Percentiles rank a stretch among this genome's conserved stretches.
phyloP scores from a whole-genome alignment of 2,888 invertebrate species.

The Amphipoea lucens region DNA sequence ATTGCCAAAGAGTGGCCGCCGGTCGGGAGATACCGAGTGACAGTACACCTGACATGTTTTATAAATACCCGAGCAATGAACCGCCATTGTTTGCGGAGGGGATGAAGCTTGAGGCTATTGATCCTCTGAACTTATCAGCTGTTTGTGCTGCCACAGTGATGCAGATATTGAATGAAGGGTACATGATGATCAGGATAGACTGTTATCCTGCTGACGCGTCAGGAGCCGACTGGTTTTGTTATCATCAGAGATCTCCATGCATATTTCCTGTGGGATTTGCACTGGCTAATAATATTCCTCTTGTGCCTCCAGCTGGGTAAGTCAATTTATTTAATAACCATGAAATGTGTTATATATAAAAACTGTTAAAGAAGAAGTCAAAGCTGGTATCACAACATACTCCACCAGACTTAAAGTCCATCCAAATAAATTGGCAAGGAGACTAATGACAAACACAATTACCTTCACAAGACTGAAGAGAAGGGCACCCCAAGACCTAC shows the following conservation, averaged over 20 bases:
- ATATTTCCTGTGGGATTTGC: conserved; percentile 99
- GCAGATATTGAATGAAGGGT: conserved; percentile 97
- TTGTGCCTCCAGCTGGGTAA: conserved; percentile 95
- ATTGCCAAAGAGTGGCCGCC: conserved; percentile 93
- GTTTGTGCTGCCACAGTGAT: conserved; percentile 99
- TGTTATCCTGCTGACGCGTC: conserved; percentile 96
- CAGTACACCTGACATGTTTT: conserved; percentile 95
- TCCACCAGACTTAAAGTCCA: no score
- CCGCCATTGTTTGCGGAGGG: conserved; percentile 93
- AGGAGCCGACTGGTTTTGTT: conserved; percentile 99
- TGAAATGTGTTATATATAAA: background rate
- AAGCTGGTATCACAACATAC: no score
- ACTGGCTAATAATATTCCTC: conserved; percentile 93
- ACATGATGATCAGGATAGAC: conserved; percentile 98
- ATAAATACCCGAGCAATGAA: conserved; percentile 90
- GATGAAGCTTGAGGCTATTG: conserved; percentile 99
- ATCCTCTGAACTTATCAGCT: conserved; percentile 98
- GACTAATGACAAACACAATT: no score
- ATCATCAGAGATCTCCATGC: conserved; percentile 97
- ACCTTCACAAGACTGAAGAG: no score
- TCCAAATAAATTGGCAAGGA: no score
- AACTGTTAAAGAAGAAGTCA: no score
- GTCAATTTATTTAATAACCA: conserved; percentile 44
- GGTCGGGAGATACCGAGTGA: conserved; percentile 94
- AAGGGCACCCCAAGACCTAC: no score